phyloP scores from a whole-genome alignment of 2,888 invertebrate genomes.

The Acheta domesticus region DNA sequence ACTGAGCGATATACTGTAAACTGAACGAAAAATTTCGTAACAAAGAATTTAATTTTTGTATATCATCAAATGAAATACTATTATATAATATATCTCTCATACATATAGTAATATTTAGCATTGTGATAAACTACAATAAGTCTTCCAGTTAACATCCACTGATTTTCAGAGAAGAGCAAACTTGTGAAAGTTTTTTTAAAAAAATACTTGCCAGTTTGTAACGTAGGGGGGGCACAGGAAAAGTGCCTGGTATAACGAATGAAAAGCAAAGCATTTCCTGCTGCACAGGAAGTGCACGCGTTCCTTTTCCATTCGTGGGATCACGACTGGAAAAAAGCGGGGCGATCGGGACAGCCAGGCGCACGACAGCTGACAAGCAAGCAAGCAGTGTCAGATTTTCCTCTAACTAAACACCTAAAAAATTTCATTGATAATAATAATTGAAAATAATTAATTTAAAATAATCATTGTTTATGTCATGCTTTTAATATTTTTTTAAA shows the following conservation, averaged over 20 bases:
- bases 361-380: too few species aligned
- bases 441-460: too few species aligned
- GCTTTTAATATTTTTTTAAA: too few species aligned
- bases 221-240: not conserved
- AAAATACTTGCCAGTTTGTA: not conserved
- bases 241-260: not conserved
- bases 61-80: not conserved
- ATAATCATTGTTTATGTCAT: too few species aligned
- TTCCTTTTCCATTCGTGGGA: too few species aligned
- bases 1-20: not conserved
- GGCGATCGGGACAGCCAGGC: too few species aligned
- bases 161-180: not conserved
- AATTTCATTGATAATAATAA: too few species aligned
- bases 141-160: not conserved
- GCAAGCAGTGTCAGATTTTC: too few species aligned
- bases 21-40: not conserved
- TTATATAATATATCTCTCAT: slow-evolving; percentile 3
- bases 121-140: slow-evolving; percentile 4
- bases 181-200: not conserved
- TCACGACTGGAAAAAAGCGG: too few species aligned
- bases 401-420: too few species aligned
- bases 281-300: too few species aligned
- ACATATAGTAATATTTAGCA: not conserved
- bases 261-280: too few species aligned
- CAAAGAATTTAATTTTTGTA: slow-evolving; percentile 18